Base-by-base conservation (phyloP, 1,140 invertebrate genomes). In the Caerostris extrusa region DNA sequence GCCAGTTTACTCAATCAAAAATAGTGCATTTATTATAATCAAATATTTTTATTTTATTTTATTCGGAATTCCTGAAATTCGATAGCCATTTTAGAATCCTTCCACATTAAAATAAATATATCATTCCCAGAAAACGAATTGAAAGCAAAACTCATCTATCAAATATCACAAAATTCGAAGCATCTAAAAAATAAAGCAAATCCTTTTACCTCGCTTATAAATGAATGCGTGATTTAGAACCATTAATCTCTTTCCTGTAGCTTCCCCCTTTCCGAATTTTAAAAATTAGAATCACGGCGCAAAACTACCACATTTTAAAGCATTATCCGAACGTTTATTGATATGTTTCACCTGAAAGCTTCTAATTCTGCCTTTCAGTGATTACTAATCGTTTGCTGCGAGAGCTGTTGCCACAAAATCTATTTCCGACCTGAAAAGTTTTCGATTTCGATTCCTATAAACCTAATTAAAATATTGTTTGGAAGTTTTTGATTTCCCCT, bases 241-340 rank as follows among this genome's bases (percentile, higher is more conserved):
- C 82, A 58, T 83, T 83, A 57, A 83, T 83, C 82, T 83, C 82
- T 83, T 83, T n/a, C 55, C 55, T 5, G 55, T 8, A 83, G 82
- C 82, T 83, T 58, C 82, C 14, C 14, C 71, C 61, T 10, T 10
- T 58, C 57, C 82, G 12, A 14, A 83, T n/a, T 83, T 83, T 83
- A 83, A 83, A 83, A 83, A 83, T 83, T 83, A 83, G 71, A 77
- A 77, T 83, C 82, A 57, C 71, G 82, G 55, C 55, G 55, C 61
- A 64, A 58, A 58, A 56, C 56, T 83, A 83, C 55, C 56, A 55
- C 56, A 56, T 83, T 83, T 83, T 83, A 83, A 58, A 56, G 17
- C 71, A 77, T 77, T 83, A 83, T 83, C 57, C 82, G 82, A 34
- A 83, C 82, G 82, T 83, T 83, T 83, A 83, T 83, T 83, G 82